Base-by-base conservation (phyloP, 2,797 vertebrate genomes). In the Percopsis omiscomaycus region DNA sequence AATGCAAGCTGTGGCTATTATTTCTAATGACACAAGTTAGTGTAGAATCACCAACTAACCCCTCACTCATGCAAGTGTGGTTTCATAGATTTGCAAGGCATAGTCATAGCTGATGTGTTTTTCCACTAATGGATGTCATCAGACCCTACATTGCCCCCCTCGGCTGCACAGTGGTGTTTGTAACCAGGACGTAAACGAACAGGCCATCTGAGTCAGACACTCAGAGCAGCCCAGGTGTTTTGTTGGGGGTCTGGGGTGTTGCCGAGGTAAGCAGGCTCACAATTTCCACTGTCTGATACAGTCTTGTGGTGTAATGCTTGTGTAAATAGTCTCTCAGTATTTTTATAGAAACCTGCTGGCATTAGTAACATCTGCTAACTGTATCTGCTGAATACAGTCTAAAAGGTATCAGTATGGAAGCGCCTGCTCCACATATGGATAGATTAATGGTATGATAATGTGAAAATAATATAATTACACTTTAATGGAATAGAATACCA, bases 271-370 rank as follows among this genome's bases (percentile, higher is more conserved):
- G 75, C 56, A 55, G 68, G 64, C 63, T 87, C 80, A 84, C 16
- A 71, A 45, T 85, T 88, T 88, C 82, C 84, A 86, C 73, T 76
- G 82, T 84, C 76, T 84, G 77, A 69, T 75, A 73, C 51, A 72
- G 61, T 70, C 67, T 78, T 77, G 65, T 71, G 66, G 69, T 59
- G 30, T 53, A 68, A 62, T 52, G 69, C 48, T 29, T 64, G 62
- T 69, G 47, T 73, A 60, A 69, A 53, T 48, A 6, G 64, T 66
- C 52, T 54, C 32, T 32, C 4, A 53, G 72, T 71, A 61, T 49
- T 72, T 51, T 72, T 65, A 66, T 52, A 55, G 61, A 53, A 53
- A 51, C 30, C 46, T 1, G 29, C 57, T 69, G 32, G 55, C 22
- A 71, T 80, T 79, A 80, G 66, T 73, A 77, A 84, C 62, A 66